These are phyloP conservation scores for Drosophila prolongata DNA, from an alignment of 2,888 invertebrate species.

Conservation along the genomic window DNA sequence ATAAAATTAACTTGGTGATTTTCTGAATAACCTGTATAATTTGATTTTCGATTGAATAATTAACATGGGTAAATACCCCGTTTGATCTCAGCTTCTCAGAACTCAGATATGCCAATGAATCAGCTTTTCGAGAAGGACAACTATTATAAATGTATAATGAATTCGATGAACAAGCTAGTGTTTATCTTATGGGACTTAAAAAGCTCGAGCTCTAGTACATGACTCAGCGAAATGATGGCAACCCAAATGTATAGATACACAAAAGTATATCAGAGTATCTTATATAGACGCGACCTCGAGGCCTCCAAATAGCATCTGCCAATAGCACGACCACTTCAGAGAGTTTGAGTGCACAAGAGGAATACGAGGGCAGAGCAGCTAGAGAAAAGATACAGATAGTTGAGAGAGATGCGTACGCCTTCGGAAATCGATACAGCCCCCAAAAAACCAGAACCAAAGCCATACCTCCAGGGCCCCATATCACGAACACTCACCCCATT, in stretches of 20 bases:
- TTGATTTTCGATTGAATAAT: background rate
- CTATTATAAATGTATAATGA: background rate
- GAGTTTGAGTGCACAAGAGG: constrained; percentile 46
- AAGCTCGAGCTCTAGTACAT: constrained; percentile 8
- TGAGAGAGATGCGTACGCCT: constrained; percentile 67
- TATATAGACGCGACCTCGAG: constrained; percentile 2
- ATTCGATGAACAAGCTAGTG: background rate
- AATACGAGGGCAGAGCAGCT: constrained; percentile 35
- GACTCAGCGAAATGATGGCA: constrained; percentile 17
- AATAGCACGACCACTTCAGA: constrained; percentile 49
- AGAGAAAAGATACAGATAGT: constrained; percentile 50
- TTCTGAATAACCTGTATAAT: too few species aligned
- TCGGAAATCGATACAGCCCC: constrained; percentile 70
- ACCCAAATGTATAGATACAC: constrained; percentile 3
- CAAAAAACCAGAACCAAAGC: constrained; percentile 62
- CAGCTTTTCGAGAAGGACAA: constrained; percentile 13
- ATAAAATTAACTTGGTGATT: background rate
- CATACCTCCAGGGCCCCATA: constrained; percentile 61
- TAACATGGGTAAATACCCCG: background rate
- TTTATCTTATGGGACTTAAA: constrained; percentile 3
- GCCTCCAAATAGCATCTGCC: constrained; percentile 40
- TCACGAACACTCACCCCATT: constrained; percentile 25
- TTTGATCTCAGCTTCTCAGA: constrained; percentile 5
- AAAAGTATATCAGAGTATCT: constrained; percentile 4
- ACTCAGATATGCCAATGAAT: constrained; percentile 7